Conservation (phyloP, 2,888 invertebrate species). For the Perithous albicinctus region DNA sequence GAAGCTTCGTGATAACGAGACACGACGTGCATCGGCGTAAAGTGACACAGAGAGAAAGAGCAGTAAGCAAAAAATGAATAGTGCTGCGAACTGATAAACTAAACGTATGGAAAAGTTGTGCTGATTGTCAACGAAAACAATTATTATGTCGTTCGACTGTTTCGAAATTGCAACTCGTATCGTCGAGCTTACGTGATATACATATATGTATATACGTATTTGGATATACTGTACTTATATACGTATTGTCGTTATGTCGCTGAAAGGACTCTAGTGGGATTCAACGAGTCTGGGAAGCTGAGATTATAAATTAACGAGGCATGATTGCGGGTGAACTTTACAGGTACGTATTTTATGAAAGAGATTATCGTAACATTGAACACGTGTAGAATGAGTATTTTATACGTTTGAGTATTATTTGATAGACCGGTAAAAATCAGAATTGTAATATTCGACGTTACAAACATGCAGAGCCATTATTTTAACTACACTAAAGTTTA, state of each 20-base stretch:
- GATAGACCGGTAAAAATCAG: background rate
- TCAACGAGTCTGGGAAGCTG: constrained; percentile 36
- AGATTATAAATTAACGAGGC: constrained; percentile 44
- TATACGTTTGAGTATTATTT: background rate
- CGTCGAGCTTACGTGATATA: constrained; percentile 23
- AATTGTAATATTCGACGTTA: too few relatives aligned
- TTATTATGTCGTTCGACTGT: constrained; percentile 26
- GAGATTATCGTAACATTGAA: background rate
- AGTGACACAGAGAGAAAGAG: constrained; percentile 18
- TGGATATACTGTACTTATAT: constrained; percentile 27
- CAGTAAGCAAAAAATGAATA: constrained; percentile 2
- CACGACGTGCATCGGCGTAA: constrained; percentile 19
- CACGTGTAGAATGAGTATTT: background rate
- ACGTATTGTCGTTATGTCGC: constrained; percentile 11
- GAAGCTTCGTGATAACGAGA: constrained; percentile 39
- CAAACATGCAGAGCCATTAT: background rate
- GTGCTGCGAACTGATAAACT: constrained; percentile 9
- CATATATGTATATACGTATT: background rate
- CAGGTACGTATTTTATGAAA: constrained; percentile 51
- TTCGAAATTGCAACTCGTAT: constrained; percentile 18
- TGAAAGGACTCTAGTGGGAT: constrained; percentile 9
- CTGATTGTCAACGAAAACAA: constrained; percentile 22
- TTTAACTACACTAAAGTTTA: background rate
- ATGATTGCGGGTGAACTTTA: constrained; percentile 38
- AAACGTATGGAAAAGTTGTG: constrained; percentile 9